Evolutionary conservation across 1,140 invertebrate genomes (phyloP), one percentile per base, ranked within the genome.

Genomic region (Phymorhynchus buccinoides): DNA sequence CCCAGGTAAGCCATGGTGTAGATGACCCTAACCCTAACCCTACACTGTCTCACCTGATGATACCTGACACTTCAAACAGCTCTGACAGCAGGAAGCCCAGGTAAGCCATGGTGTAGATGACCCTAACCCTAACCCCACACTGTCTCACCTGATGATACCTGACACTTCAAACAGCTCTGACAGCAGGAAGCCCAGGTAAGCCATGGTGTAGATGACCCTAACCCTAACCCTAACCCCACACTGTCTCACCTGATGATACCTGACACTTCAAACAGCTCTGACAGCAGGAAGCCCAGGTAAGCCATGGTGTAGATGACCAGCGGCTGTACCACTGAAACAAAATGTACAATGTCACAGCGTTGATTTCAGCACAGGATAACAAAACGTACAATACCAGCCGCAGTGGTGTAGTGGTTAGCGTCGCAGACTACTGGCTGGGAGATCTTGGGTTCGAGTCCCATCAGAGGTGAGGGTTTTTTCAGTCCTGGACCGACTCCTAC

Each of bases 231-330:
- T 37, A 83, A 83, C 56, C 52, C 39, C 84, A 37, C 95, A 99
- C 97, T 90, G 99, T 98, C 87, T 80, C 87, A 93, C 92, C 93
- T 92, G 75, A 94, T 92, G 82, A 99, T 99, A 52, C 98, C 98
- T 88, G 98, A 99, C 95, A 99, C 97, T 90, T 99, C 98, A 94
- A 99, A 99, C 93, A 99, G 97, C 94, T 99, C 98, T 66, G 98
- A 98, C 93, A 97, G 97, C 27, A 99, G 95, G 93, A 99, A 99
- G 27, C 98, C 96, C 91, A 99, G 94, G 93, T 99, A 99, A 41
- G 98, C 98, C 96, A 99, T 98, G 75, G 98, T 97, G 93, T 99
- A 99, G 87, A 99, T 97, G 92, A 99, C 98, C 87, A 99, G 97
- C 0, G 98, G 98, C 93, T 99, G 98, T 79, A 99, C 98, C 84